phyloP scores from a whole-genome alignment of 2,113 vertebrate genomes.

The Corynorhinus townsendii region DNA sequence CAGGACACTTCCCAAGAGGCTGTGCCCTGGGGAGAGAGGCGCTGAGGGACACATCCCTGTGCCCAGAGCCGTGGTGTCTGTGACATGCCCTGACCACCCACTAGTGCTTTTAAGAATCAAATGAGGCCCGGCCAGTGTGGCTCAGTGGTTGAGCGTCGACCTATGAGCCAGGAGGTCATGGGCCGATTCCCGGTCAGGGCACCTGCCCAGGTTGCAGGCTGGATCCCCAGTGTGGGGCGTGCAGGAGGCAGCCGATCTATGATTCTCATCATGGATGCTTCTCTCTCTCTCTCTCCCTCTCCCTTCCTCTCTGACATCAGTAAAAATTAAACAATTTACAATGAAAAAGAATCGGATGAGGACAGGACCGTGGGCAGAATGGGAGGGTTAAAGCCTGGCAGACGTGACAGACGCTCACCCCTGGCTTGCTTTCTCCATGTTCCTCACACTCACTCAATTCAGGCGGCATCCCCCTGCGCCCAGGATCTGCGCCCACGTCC shows the following conservation, averaged over 20 bases:
- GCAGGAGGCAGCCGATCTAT: no score
- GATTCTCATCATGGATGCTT: neutral
- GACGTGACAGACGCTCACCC: neutral
- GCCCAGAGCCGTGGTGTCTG: neutral
- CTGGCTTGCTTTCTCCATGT: neutral
- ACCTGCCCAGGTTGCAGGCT: no score
- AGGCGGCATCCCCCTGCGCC: no score
- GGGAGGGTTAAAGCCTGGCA: neutral
- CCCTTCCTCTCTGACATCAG: neutral
- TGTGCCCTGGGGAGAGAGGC: neutral
- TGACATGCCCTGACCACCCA: no score
- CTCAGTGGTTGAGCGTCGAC: neutral
- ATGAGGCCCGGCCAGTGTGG: neutral
- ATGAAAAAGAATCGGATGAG: neutral
- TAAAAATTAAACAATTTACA: neutral
- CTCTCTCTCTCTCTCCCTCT: neutral
- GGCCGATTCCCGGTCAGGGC: no score
- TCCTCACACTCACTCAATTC: neutral
- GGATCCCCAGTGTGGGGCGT: no score
- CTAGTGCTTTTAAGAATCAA: neutral
- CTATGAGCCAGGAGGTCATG: no score
- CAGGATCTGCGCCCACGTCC: neutral
- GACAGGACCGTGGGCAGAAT: fast-evolving
- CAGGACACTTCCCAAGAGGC: neutral
- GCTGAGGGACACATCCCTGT: neutral